These are phyloP conservation scores for Cephus cinctus DNA, from an alignment of 1,140 invertebrate species.

Conservation along the genomic window DNA sequence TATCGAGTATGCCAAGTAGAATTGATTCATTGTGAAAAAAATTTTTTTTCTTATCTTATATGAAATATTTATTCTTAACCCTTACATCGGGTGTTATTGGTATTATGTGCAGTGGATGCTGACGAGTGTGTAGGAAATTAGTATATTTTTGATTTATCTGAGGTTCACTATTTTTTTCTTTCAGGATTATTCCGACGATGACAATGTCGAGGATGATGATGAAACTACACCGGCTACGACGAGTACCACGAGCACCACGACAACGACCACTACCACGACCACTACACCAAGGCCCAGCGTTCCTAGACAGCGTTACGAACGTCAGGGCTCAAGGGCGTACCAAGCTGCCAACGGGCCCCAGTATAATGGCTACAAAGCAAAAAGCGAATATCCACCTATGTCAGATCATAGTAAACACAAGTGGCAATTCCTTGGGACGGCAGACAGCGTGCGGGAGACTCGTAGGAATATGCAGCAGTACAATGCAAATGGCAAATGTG, in stretches of 20 bases:
- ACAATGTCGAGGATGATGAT: conserved; percentile 26
- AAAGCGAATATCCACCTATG: conserved; percentile 44
- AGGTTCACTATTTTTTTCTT: conserved; percentile 6
- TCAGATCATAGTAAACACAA: conserved; percentile 42
- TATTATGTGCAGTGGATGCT: neutral
- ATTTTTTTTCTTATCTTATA: conserved; percentile 4
- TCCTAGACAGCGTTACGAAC: conserved; percentile 23
- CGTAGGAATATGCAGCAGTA: conserved; percentile 33
- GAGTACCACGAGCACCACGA: conserved; percentile 10
- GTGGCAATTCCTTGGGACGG: conserved; percentile 45
- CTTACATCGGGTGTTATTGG: neutral
- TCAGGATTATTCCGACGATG: conserved; percentile 43
- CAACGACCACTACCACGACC: conserved; percentile 24
- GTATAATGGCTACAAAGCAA: conserved; percentile 39
- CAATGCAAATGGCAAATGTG: conserved; percentile 36
- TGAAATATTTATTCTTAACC: neutral
- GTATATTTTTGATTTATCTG: no score
- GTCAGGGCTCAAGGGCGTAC: conserved; percentile 25
- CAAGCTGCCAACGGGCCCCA: conserved; percentile 28
- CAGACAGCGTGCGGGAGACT: conserved; percentile 42
- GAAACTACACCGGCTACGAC: conserved; percentile 2
- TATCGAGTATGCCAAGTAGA: no score
- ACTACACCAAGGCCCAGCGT: conserved; percentile 22
- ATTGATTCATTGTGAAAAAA: neutral
- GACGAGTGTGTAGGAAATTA: neutral